phyloP scores from a whole-genome alignment of 2,888 invertebrate species.

The Zootermopsis nevadensis region DNA sequence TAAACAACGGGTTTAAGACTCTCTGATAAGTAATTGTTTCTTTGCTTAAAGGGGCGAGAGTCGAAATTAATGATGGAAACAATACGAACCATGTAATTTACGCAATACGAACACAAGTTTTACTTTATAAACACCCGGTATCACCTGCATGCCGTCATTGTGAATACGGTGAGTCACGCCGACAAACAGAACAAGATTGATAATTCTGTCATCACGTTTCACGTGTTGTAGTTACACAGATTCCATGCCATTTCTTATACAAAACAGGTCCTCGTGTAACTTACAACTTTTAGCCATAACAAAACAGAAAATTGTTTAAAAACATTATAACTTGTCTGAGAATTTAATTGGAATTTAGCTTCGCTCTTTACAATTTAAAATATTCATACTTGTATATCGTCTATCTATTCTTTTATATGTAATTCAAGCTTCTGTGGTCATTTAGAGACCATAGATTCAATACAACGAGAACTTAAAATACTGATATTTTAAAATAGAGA shows the following conservation, averaged over 20 bases:
- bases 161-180: neutral
- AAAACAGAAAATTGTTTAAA: neutral
- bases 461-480: too few relatives aligned
- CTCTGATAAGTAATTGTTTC: neutral
- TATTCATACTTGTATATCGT: neutral
- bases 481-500: too few relatives aligned
- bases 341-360: neutral
- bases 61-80: neutral
- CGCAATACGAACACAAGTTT: neutral
- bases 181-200: neutral
- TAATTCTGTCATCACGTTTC: neutral
- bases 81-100: neutral
- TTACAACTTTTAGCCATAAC: neutral
- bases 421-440: neutral
- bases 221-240: neutral
- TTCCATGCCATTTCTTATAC: neutral
- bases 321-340: neutral
- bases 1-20: neutral
- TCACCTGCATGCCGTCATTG: constrained; percentile 1
- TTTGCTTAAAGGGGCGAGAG: neutral
- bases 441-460: too few relatives aligned
- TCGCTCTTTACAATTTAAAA: neutral
- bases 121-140: neutral
- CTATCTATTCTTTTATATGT: neutral
- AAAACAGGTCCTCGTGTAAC: neutral